phyloP scores from a whole-genome alignment of 2,888 invertebrate genomes.

The Rhogogaster chlorosoma region DNA sequence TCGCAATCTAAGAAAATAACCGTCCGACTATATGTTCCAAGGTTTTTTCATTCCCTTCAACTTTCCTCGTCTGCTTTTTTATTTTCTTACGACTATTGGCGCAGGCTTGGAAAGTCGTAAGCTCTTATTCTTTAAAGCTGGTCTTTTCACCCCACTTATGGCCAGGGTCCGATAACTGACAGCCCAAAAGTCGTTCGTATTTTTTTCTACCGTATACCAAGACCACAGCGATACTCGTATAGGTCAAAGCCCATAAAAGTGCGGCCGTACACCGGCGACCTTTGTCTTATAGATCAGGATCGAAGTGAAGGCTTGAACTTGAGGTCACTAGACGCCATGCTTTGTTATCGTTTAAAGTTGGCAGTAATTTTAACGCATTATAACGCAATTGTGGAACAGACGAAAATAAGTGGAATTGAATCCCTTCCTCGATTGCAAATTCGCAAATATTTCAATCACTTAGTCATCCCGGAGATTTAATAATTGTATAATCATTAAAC shows the following conservation, averaged over 20 bases:
- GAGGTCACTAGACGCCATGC: neutral
- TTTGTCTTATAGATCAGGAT: neutral
- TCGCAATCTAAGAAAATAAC: neutral
- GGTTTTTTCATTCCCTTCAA: neutral
- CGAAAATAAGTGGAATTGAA: neutral
- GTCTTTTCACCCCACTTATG: neutral
- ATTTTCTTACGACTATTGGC: neutral
- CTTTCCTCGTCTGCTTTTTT: neutral
- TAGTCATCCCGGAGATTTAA: neutral
- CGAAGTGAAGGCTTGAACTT: neutral
- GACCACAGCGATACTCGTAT: neutral
- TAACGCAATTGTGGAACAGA: neutral
- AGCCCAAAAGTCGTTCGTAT: slow-evolving; percentile 1
- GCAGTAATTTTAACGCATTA: neutral
- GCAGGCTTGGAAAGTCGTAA: neutral
- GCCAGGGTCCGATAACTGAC: neutral
- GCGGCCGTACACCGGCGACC: neutral
- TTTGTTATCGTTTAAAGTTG: neutral
- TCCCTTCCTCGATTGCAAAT: neutral
- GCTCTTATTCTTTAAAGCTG: neutral
- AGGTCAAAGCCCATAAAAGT: neutral
- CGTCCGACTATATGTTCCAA: neutral
- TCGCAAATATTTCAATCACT: neutral
- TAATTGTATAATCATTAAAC: neutral
- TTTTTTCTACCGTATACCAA: neutral